phyloP scores from a whole-genome alignment of 2,113 vertebrate genomes.

The Edolisoma coerulescens region DNA sequence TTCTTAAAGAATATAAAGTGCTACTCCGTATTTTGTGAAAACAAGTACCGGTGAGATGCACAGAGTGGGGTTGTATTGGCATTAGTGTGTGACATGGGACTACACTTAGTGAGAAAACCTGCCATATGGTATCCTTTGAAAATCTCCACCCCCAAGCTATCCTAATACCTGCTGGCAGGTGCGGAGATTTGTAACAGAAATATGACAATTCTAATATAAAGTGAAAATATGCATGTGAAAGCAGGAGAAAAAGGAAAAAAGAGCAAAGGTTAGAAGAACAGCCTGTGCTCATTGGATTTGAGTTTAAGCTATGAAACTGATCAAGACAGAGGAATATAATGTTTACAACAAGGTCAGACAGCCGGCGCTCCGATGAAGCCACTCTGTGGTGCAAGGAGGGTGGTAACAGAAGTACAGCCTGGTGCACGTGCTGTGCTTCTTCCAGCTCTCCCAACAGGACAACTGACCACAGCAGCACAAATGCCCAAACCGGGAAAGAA shows the following conservation, averaged over 20 bases:
- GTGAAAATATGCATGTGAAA: not conserved
- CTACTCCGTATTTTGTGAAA: not conserved
- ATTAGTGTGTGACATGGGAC: not conserved
- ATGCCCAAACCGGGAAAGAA: not conserved
- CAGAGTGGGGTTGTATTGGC: not conserved
- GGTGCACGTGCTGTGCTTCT: not conserved
- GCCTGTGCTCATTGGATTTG: not conserved
- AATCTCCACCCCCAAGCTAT: not conserved
- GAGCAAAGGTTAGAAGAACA: not conserved
- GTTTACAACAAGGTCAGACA: not conserved
- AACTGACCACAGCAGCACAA: not conserved
- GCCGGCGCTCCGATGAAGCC: not conserved
- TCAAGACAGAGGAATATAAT: not conserved
- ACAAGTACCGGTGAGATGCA: not conserved
- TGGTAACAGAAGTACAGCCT: not conserved
- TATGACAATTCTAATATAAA: not conserved
- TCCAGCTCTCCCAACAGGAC: not conserved
- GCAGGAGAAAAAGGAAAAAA: not conserved
- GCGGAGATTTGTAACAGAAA: not conserved
- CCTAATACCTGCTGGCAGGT: not conserved
- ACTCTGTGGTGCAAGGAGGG: rapidly evolving
- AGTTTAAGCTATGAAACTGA: not conserved
- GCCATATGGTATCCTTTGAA: not conserved
- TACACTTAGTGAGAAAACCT: not conserved
- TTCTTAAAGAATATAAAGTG: not conserved